Percentiles rank a stretch among this genome's conserved stretches.
Conservation (phyloP, 2,797 vertebrate species). For the Dicrostonyx torquatus region DNA sequence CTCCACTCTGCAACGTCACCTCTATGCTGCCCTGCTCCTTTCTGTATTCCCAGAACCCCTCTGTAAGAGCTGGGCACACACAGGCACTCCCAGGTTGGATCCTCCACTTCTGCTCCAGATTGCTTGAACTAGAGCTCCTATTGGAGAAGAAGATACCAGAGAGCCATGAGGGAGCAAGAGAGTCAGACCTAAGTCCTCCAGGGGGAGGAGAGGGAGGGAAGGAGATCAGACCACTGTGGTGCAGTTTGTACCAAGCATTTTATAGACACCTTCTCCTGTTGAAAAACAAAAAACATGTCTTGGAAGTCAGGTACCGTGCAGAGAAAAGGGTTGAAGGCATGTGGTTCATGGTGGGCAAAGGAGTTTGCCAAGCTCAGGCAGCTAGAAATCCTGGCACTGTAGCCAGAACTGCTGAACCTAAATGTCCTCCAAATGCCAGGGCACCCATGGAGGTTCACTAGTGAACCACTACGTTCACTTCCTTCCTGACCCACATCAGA, state of each 20-base stretch:
- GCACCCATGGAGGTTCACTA: background rate
- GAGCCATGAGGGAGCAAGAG: conserved; percentile 57
- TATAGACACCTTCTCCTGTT: background rate
- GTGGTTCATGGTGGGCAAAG: background rate
- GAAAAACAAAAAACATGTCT: background rate
- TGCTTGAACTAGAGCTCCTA: background rate
- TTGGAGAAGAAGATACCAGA: background rate
- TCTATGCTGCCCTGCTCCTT: background rate
- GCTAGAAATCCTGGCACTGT: background rate
- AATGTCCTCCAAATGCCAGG: background rate
- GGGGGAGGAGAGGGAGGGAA: background rate
- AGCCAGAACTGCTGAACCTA: background rate
- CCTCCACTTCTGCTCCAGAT: background rate
- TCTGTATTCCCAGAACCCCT: background rate
- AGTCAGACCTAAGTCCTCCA: background rate
- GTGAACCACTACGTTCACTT: no score
- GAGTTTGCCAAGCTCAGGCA: background rate
- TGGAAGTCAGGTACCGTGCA: background rate
- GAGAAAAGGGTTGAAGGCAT: background rate
- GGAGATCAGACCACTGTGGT: background rate
- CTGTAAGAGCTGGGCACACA: background rate
- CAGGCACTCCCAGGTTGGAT: background rate
- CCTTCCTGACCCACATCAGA: background rate
- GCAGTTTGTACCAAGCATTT: background rate
- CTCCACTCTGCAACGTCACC: background rate